These are phyloP conservation scores for Panthera tigris DNA, from an alignment of 2,113 vertebrate genomes.

Conservation along the genomic window DNA sequence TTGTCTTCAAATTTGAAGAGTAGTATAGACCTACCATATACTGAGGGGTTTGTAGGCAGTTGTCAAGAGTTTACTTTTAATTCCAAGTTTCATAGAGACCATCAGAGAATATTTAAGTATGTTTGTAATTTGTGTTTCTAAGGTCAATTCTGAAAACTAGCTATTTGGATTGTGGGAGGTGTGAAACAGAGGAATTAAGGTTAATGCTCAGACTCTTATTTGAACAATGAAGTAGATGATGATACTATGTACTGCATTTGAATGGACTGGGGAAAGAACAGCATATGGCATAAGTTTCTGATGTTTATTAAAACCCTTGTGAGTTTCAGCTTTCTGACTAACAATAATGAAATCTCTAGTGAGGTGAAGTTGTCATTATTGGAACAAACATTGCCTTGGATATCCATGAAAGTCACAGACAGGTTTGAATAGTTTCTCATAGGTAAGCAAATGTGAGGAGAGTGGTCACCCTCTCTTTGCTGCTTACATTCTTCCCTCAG, in stretches of 20 bases:
- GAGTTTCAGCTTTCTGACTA: neutral
- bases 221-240: neutral
- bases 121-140: constrained; percentile 10
- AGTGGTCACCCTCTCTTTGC: neutral
- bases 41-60: neutral
- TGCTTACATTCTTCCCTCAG: neutral
- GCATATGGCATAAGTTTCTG: neutral
- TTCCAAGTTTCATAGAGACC: neutral
- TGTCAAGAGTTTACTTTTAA: neutral
- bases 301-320: neutral
- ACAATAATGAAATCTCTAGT: neutral
- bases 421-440: neutral
- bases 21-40: neutral
- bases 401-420: neutral
- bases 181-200: neutral
- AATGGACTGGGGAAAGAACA: neutral
- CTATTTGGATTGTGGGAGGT: neutral
- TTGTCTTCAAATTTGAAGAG: neutral
- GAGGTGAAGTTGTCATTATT: neutral
- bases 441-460: neutral
- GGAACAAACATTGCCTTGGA: neutral
- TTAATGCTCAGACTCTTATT: neutral
- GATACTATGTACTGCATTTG: neutral
- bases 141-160: neutral
- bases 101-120: neutral